Base-by-base conservation (phyloP, 2,888 invertebrate species). In the Odiellus spinosus region DNA sequence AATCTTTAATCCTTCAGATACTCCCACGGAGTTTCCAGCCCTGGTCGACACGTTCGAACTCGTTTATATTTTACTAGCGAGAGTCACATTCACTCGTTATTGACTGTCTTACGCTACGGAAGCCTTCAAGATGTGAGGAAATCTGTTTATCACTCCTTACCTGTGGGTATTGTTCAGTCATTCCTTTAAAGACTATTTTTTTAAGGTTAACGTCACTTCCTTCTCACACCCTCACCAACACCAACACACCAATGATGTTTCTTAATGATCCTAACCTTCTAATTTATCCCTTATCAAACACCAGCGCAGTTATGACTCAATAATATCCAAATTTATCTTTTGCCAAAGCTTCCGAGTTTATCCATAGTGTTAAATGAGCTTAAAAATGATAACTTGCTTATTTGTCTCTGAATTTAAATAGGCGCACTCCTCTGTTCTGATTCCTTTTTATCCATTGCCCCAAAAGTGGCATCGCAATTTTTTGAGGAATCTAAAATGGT, bases 11-110 rank as follows among this genome's bases (percentile, higher is more conserved):
- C 26, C 42, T 47, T 36, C 21, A 50, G 51, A 61, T 96, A 95
- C 70, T 91, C 91, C 18, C 90, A 91, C 67, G 96, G 96, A 38
- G 96, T 98, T 53, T 88, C 93, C 36, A 91, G 93, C 60, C 98
- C 98, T 20, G 91, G 95, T 40, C 75, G 98, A 39, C 96, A 98
- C 71, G 98, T 98, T 20, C 76, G 96, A 54, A 98, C 96, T 6
- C 76, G 98, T n/a, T 74, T 99, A 38, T 99, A 99, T 71, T 99
- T 98, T 68, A 99, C 98, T 2, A 95, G 93, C 65, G 98, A 98
- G 72, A 91, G 91, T 64, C 98, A 99, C 69, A 90, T 98, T 53
- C 98, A 99, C 70, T 96, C 95, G 10, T 70, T 99, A 53, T 76
- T 99, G 54, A 96, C 95, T 3, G 86, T 96, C 49, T 74, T 99